A percentile compares a stretch with the other conserved stretches of the same genome.
Conservation (phyloP, 2,113 vertebrate genomes). For the Coreoperca whiteheadi region DNA sequence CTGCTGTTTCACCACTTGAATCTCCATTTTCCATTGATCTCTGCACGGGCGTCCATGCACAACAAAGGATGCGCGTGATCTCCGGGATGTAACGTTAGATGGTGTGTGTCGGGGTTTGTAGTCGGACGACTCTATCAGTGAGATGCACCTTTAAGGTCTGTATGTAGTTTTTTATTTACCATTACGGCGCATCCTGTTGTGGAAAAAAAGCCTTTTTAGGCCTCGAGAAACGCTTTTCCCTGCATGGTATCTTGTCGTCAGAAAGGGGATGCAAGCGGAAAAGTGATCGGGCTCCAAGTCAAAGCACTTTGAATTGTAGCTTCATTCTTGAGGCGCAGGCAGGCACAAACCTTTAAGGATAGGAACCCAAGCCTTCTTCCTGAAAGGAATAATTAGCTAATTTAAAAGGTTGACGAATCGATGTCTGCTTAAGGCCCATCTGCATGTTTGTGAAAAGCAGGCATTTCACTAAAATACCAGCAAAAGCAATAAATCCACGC, state of each 20-base stretch:
- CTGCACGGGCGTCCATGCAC: constrained; percentile 42
- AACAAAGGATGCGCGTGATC: constrained; percentile 72
- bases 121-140: not conserved
- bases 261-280: constrained; percentile 3
- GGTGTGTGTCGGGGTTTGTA: constrained; percentile 1
- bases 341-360: not conserved
- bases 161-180: not conserved
- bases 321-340: not conserved
- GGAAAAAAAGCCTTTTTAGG: not conserved
- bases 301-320: not conserved
- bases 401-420: not conserved
- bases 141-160: constrained; percentile 24
- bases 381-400: not conserved
- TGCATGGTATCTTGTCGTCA: not conserved
- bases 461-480: not conserved
- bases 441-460: not conserved
- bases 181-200: not conserved
- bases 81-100: constrained; percentile 36
- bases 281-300: not conserved
- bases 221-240: not conserved
- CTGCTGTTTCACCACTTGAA: constrained; percentile 15
- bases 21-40: constrained; percentile 61
- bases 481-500: not conserved
- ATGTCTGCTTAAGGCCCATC: too few species aligned
- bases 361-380: too few species aligned